These are phyloP conservation scores for Gopherus flavomarginatus DNA, from an alignment of 2,113 vertebrate genomes.

Conservation along the genomic window DNA sequence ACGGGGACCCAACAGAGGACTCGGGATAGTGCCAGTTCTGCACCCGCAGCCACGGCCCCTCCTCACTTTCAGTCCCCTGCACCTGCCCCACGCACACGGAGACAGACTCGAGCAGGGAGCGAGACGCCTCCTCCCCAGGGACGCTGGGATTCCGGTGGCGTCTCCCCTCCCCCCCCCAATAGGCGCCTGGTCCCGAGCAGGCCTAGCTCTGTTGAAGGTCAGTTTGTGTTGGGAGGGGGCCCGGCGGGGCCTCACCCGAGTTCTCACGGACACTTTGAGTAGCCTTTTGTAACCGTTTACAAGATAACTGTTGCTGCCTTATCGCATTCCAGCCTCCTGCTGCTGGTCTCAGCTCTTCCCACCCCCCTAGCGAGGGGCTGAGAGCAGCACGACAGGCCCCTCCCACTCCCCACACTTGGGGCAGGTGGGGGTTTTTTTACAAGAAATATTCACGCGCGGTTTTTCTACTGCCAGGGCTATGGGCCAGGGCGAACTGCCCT, in stretches of 20 bases:
- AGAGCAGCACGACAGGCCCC: neutral
- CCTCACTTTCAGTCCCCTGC: neutral
- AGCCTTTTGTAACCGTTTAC: neutral
- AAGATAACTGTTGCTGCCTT: slow-evolving; percentile 8
- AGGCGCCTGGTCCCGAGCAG: neutral
- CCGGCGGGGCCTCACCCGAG: neutral
- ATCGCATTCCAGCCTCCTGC: neutral
- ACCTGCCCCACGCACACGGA: neutral
- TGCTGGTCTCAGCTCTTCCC: neutral
- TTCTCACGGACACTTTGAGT: neutral
- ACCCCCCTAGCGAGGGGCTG: too few relatives aligned
- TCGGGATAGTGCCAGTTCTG: neutral
- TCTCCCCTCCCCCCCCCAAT: neutral
- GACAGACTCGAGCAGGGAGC: neutral
- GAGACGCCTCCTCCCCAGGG: neutral
- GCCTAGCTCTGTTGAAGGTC: neutral
- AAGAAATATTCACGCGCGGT: neutral
- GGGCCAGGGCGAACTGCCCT: neutral
- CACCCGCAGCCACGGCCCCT: neutral
- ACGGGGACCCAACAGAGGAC: neutral
- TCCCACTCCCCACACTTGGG: neutral
- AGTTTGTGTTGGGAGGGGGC: neutral
- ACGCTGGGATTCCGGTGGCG: neutral
- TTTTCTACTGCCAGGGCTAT: neutral
- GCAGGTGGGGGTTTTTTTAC: neutral